phyloP scores from a whole-genome alignment of 2,797 vertebrate species.

The Microhierax caerulescens region DNA sequence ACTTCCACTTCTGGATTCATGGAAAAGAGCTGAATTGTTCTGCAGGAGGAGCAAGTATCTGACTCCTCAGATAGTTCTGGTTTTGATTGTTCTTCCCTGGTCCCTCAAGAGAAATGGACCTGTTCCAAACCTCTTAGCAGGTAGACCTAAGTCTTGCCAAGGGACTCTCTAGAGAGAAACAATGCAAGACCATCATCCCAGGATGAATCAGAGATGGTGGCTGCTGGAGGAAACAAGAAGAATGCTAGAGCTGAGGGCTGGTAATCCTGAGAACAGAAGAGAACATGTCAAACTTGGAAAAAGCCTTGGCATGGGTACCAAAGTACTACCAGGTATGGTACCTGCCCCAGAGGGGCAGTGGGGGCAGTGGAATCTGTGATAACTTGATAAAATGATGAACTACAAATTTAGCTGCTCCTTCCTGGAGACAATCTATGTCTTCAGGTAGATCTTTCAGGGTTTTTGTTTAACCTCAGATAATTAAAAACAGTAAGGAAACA shows the following conservation, averaged over 20 bases:
- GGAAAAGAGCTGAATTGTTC: background rate
- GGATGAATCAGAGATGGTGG: background rate
- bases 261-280: background rate
- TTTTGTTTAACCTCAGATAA: background rate
- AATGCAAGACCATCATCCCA: rapidly evolving
- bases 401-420: background rate
- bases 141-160: background rate
- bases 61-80: background rate
- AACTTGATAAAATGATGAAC: background rate
- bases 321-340: background rate
- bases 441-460: background rate
- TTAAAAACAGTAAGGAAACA: background rate
- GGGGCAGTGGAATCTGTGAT: background rate
- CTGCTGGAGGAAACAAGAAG: background rate
- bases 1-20: background rate
- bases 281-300: background rate
- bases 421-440: background rate
- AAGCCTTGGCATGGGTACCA: background rate
- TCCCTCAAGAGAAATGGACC: background rate
- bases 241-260: background rate
- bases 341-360: background rate
- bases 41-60: background rate
- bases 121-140: background rate
- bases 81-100: background rate
- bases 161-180: background rate